A percentile compares a stretch with the other conserved stretches of the same genome.
Evolutionary conservation across 2,113 vertebrate genomes (phyloP).

Genomic region (Polyodon spathula): DNA sequence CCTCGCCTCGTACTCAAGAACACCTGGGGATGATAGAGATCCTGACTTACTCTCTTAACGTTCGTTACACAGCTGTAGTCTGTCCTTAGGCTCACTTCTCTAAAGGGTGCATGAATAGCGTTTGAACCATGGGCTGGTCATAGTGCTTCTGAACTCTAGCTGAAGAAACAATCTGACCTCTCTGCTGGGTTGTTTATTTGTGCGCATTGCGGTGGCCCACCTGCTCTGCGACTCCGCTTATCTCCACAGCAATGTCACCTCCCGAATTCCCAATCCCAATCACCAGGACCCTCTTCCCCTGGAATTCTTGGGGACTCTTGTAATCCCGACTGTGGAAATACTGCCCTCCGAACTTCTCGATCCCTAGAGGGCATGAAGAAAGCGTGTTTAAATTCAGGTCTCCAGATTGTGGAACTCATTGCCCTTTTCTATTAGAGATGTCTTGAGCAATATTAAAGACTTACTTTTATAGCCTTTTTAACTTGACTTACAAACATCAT

Average conservation of each 20-base stretch:
- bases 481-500: too few relatives aligned
- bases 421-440: background rate
- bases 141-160: background rate
- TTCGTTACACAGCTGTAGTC: too few relatives aligned
- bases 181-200: background rate
- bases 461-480: too few relatives aligned
- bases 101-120: background rate
- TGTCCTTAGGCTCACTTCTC: background rate
- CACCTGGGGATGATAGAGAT: constrained; percentile 53
- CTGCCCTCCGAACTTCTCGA: constrained; percentile 67
- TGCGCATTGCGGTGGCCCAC: constrained; percentile 34
- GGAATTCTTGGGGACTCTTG: constrained; percentile 54
- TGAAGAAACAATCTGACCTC: background rate
- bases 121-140: background rate
- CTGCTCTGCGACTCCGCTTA: constrained; percentile 73
- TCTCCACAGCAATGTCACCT: constrained; percentile 78
- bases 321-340: constrained; percentile 79
- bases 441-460: too few relatives aligned
- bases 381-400: constrained; percentile 11
- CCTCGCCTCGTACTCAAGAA: constrained; percentile 82
- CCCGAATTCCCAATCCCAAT: constrained; percentile 84
- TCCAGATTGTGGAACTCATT: too few relatives aligned
- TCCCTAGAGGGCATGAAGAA: constrained; percentile 48
- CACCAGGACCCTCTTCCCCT: constrained; percentile 69
- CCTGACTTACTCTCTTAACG: background rate